Evolutionary conservation across 2,888 invertebrate species (phyloP).

Genomic region (Petrophora chlorosata): DNA sequence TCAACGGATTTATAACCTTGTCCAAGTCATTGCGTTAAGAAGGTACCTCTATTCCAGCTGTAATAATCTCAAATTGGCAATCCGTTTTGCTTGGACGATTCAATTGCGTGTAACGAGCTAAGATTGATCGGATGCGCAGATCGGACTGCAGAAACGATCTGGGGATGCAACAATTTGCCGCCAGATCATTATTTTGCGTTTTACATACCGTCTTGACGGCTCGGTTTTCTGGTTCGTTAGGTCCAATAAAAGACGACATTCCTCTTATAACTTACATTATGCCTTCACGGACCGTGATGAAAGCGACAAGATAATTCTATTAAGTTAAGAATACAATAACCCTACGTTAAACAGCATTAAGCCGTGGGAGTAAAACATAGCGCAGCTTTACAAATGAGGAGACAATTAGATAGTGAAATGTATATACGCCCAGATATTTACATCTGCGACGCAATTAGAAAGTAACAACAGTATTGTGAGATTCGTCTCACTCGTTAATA

Average conservation of each 20-base stretch:
- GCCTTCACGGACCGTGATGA: slow-evolving; percentile 34
- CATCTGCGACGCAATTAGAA: slow-evolving; percentile 45
- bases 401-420: slow-evolving; percentile 38
- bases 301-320: slow-evolving; percentile 41
- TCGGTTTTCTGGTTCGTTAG: slow-evolving; percentile 50
- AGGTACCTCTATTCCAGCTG: slow-evolving; percentile 54
- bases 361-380: slow-evolving; percentile 47
- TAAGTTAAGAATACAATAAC: slow-evolving; percentile 40
- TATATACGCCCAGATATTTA: slow-evolving; percentile 37
- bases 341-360: slow-evolving; percentile 33
- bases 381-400: slow-evolving; percentile 37
- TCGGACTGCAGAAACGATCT: slow-evolving; percentile 43
- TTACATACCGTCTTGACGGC: slow-evolving; percentile 44
- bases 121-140: slow-evolving; percentile 60
- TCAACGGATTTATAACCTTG: slow-evolving; percentile 41
- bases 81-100: slow-evolving; percentile 59
- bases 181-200: slow-evolving; percentile 53
- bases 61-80: slow-evolving; percentile 65
- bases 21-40: slow-evolving; percentile 41
- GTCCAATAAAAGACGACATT: slow-evolving; percentile 29
- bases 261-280: slow-evolving; percentile 24
- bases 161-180: slow-evolving; percentile 62
- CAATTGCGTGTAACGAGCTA: slow-evolving; percentile 60
- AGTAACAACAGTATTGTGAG: slow-evolving; percentile 37
- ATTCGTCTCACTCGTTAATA: slow-evolving; percentile 21